Evolutionary conservation across 2,888 invertebrate genomes (phyloP).

Genomic region (Chymomyza caudatula): DNA sequence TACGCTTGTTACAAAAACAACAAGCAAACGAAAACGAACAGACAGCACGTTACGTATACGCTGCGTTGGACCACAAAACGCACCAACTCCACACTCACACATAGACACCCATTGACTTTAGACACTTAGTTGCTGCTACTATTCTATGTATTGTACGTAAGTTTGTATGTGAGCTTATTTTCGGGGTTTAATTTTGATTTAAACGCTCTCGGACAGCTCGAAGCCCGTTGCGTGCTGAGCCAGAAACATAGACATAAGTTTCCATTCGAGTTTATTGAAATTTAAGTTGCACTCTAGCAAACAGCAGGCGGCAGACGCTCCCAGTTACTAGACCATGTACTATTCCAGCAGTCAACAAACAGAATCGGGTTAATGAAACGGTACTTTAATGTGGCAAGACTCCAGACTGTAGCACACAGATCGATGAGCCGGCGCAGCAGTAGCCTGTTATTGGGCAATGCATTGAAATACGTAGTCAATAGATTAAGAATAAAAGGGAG

Average conservation of each 20-base stretch:
- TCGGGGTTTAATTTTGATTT: conserved; percentile 68
- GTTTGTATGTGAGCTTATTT: conserved; percentile 44
- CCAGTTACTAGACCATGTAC: background rate
- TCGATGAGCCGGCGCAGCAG: conserved; percentile 21
- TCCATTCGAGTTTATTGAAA: conserved; percentile 36
- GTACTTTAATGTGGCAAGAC: conserved; percentile 32
- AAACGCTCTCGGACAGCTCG: conserved; percentile 61
- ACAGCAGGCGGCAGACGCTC: background rate
- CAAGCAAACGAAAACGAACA: conserved; percentile 15
- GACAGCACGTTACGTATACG: conserved; percentile 55
- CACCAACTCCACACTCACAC: conserved; percentile 3
- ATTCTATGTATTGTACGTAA: background rate
- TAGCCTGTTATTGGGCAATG: background rate
- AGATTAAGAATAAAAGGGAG: background rate
- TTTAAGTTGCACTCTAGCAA: conserved; percentile 36
- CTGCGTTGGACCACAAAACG: conserved; percentile 28
- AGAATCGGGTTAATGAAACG: conserved; percentile 46
- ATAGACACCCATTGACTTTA: conserved; percentile 41
- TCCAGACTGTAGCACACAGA: conserved; percentile 3
- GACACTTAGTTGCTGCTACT: conserved; percentile 47
- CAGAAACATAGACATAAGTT: conserved; percentile 35
- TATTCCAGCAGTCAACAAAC: background rate
- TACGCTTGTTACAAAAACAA: conserved; percentile 28
- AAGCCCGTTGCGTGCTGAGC: conserved; percentile 51
- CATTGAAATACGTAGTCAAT: background rate